A percentile compares a stretch with the other conserved stretches of the same genome.
Conservation (phyloP, 2,888 invertebrate genomes). For the Bellardia pandia region DNA sequence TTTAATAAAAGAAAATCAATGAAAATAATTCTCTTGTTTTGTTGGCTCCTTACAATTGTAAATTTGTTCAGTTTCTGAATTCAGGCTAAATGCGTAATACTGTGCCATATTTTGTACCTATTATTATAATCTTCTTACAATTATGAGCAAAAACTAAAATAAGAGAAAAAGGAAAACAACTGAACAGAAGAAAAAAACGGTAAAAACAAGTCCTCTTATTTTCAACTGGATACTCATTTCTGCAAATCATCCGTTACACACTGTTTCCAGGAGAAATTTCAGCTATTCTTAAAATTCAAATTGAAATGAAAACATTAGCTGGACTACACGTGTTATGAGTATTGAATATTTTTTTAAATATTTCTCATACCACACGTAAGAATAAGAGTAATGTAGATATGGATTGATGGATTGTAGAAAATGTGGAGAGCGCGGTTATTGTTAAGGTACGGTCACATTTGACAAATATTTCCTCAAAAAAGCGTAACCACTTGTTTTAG, state of each 20-base stretch:
- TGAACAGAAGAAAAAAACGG: neutral
- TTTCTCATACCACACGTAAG: slow-evolving; percentile 4
- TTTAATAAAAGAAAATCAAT: slow-evolving; percentile 47
- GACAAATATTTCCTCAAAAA: too few species aligned
- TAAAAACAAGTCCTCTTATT: slow-evolving; percentile 42
- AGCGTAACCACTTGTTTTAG: too few species aligned
- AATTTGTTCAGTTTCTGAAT: slow-evolving; percentile 1
- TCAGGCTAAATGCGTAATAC: slow-evolving; percentile 29
- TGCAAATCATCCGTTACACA: slow-evolving; percentile 56
- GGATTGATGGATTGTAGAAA: too few species aligned
- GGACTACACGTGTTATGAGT: too few species aligned
- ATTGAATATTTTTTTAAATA: neutral
- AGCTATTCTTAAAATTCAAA: neutral
- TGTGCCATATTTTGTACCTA: slow-evolving; percentile 49
- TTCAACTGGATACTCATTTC: slow-evolving; percentile 46
- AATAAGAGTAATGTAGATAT: too few species aligned
- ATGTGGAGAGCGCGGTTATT: too few species aligned
- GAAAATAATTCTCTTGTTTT: slow-evolving; percentile 43
- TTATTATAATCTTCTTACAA: slow-evolving; percentile 61
- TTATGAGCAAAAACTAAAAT: slow-evolving; percentile 20
- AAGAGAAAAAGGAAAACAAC: slow-evolving; percentile 22
- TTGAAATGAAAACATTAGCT: too few species aligned
- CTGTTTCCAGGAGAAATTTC: slow-evolving; percentile 22
- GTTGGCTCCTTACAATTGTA: neutral
- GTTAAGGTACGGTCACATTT: too few species aligned